A percentile compares a stretch with the other conserved stretches of the same genome.
Evolutionary conservation across 2,888 invertebrate species (phyloP).

Genomic region (Noctua pronuba): DNA sequence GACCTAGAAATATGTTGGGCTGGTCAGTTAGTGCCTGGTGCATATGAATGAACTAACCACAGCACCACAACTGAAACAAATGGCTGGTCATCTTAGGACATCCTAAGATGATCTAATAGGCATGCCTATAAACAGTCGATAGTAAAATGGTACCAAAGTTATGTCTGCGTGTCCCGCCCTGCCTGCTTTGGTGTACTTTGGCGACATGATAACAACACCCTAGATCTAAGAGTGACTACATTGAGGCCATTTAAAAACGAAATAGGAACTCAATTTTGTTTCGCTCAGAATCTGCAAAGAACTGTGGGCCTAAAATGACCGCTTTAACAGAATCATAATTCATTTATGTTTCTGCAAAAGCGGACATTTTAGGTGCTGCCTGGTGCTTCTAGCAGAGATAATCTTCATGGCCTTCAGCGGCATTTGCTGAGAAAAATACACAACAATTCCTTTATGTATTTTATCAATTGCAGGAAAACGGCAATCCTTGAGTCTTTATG

Average conservation of each 20-base stretch:
- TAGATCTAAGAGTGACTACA: too few relatives aligned
- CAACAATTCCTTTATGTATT: slow-evolving; percentile 8
- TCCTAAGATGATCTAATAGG: neutral
- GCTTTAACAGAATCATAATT: neutral
- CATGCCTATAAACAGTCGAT: neutral
- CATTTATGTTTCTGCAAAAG: neutral
- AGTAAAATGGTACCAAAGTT: neutral
- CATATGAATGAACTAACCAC: too few relatives aligned
- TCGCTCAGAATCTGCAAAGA: neutral
- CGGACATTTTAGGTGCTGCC: neutral
- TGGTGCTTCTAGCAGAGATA: neutral
- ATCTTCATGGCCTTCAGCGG: neutral
- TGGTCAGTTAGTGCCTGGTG: neutral
- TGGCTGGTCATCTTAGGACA: neutral
- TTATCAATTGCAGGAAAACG: slow-evolving; percentile 49
- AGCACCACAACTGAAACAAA: too few relatives aligned
- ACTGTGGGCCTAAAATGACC: neutral
- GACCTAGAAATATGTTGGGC: too few relatives aligned
- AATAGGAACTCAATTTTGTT: neutral
- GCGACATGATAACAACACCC: neutral
- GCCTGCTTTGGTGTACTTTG: neutral
- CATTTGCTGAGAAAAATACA: slow-evolving; percentile 26
- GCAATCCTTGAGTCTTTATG: slow-evolving; percentile 37
- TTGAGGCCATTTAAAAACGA: neutral
- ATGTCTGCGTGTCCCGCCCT: too few relatives aligned